Percentiles rank a stretch among this genome's conserved stretches.
Evolutionary conservation across 2,113 vertebrate genomes (phyloP).

Genomic region (Oryzias javanicus): DNA sequence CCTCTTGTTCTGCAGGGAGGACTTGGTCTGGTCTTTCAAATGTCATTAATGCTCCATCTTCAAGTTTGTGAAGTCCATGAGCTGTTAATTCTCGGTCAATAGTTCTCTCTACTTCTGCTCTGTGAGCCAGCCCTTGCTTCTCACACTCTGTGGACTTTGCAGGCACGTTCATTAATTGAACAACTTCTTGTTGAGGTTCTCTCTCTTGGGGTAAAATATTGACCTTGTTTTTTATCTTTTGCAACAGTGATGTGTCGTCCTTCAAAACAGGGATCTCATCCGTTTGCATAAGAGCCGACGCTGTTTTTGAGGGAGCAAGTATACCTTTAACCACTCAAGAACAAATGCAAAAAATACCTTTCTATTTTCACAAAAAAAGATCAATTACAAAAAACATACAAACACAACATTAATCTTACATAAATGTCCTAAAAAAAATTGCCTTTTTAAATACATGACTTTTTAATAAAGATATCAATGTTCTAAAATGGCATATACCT

Average conservation of each 20-base stretch:
- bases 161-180: conserved; percentile 64
- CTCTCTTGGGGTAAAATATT: conserved; percentile 56
- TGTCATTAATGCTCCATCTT: conserved; percentile 48
- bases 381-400: conserved; percentile 9
- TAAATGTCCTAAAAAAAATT: not conserved
- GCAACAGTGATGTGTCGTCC: conserved; percentile 59
- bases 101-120: conserved; percentile 29
- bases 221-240: conserved; percentile 64
- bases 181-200: conserved; percentile 58
- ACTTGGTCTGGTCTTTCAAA: conserved; percentile 46
- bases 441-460: not conserved
- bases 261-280: conserved; percentile 70
- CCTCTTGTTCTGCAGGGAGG: conserved; percentile 41
- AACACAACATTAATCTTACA: not conserved
- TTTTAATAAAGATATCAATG: not conserved
- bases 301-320: conserved; percentile 52
- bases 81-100: conserved; percentile 39
- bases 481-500: conserved; percentile 79
- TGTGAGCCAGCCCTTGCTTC: conserved; percentile 51
- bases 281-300: conserved; percentile 73
- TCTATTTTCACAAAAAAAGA: conserved; percentile 18
- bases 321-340: conserved; percentile 69
- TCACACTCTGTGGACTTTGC: conserved; percentile 59
- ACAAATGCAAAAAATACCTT: conserved; percentile 52
- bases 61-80: conserved; percentile 47